Conservation (phyloP, 2,888 invertebrate species). For the Frankliniella fusca region DNA sequence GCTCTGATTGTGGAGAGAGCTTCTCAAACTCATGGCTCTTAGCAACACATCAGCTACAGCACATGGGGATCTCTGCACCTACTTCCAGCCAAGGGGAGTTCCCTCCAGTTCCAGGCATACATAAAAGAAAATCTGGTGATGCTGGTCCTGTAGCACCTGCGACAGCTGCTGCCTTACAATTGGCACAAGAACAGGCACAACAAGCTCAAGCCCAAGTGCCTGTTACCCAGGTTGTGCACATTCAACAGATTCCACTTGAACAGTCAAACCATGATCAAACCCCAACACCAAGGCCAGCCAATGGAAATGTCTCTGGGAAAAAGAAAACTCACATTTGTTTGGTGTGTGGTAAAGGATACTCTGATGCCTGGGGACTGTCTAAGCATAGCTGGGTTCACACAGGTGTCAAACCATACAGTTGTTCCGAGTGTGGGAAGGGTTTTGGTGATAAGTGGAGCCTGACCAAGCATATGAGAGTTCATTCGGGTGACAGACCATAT, state of each 20-base stretch:
- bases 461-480: background rate
- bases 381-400: conserved; percentile 33
- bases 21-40: conserved; percentile 17
- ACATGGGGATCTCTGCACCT: conserved; percentile 8
- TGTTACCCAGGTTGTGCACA: background rate
- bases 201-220: background rate
- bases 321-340: conserved; percentile 34
- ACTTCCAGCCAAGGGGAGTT: background rate
- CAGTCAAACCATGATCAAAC: conserved; percentile 23
- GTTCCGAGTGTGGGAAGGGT: conserved; percentile 2
- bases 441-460: conserved; percentile 12
- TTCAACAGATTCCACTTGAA: background rate
- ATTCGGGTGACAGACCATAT: background rate
- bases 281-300: conserved; percentile 30
- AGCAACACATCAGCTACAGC: background rate
- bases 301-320: conserved; percentile 34
- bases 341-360: conserved; percentile 35
- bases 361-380: conserved; percentile 35
- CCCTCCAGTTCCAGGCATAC: background rate
- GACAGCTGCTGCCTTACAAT: background rate
- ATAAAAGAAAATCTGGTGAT: background rate
- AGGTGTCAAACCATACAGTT: conserved; percentile 33
- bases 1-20: background rate
- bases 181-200: background rate
- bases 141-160: background rate